Percentiles rank a stretch among this genome's conserved stretches.
Conservation (phyloP, 2,113 vertebrate species). For the Tachysurus vachellii region DNA sequence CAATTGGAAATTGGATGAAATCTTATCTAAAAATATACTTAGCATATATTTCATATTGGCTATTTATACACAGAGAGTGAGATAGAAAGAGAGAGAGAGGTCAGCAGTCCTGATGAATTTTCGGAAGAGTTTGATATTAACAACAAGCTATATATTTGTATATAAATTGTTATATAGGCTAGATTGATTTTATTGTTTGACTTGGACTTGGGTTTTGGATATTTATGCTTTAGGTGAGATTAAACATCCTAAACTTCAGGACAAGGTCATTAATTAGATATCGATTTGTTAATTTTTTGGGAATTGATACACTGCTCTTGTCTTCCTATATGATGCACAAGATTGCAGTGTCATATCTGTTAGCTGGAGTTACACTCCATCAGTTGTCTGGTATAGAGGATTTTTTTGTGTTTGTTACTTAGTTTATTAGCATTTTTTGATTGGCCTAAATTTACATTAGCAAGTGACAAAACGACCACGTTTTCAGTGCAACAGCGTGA, state of each 20-base stretch:
- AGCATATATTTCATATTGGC: neutral
- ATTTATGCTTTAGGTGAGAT: neutral
- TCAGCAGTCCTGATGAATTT: neutral
- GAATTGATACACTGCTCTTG: neutral
- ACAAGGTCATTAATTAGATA: neutral
- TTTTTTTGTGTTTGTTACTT: neutral
- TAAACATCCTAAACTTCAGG: neutral
- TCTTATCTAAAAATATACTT: constrained; percentile 6
- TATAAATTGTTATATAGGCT: neutral
- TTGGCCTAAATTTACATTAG: neutral
- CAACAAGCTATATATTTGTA: neutral
- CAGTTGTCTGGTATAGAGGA: neutral
- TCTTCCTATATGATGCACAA: neutral
- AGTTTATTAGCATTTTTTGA: neutral
- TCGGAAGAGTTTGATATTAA: neutral
- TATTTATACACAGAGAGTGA: constrained; percentile 3
- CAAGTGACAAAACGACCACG: neutral
- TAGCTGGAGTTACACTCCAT: neutral
- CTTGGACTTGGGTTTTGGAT: neutral
- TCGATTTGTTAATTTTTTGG: neutral
- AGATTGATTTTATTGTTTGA: neutral
- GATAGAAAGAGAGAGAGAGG: neutral
- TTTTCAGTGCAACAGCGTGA: neutral
- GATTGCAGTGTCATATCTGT: neutral
- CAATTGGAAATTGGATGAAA: constrained; percentile 8